These are phyloP conservation scores for Pelodiscus sinensis DNA, from an alignment of 2,113 vertebrate genomes.

Conservation along the genomic window DNA sequence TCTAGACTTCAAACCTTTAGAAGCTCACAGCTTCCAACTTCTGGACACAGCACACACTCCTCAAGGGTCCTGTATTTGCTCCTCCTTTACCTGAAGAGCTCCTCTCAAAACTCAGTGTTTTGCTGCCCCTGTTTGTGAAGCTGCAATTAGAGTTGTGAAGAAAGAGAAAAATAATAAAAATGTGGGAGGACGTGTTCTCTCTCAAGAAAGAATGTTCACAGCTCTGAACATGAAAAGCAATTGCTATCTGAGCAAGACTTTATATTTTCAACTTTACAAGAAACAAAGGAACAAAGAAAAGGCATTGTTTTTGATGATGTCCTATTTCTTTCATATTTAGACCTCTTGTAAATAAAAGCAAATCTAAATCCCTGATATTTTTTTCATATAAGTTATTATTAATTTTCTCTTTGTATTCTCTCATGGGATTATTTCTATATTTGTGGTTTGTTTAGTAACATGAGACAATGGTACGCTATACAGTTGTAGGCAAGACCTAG, in stretches of 20 bases:
- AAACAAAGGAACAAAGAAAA: conserved; percentile 18
- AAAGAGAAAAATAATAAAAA: conserved; percentile 55
- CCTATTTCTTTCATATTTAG: neutral
- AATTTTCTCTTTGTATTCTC: neutral
- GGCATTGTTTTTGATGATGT: neutral
- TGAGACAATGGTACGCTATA: neutral
- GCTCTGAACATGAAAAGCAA: conserved; percentile 25
- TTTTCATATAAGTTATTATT: neutral
- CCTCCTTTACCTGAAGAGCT: too few relatives aligned
- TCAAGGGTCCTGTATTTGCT: too few relatives aligned
- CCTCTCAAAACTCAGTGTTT: too few relatives aligned
- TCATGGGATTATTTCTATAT: neutral
- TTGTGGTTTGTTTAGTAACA: neutral
- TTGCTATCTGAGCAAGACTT: neutral
- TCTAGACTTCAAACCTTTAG: too few relatives aligned
- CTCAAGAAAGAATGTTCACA: conserved; percentile 29
- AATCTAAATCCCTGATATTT: neutral
- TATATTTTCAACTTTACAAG: conserved; percentile 38
- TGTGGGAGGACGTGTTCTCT: conserved; percentile 27
- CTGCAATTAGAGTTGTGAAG: conserved; percentile 38
- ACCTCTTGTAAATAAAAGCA: neutral
- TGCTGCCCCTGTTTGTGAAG: too few relatives aligned
- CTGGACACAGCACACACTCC: too few relatives aligned
- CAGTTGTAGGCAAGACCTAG: neutral
- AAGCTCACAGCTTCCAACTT: too few relatives aligned